A percentile compares a stretch with the other conserved stretches of the same genome.
Evolutionary conservation across 2,888 invertebrate genomes (phyloP).

Genomic region (Lottia scabra): DNA sequence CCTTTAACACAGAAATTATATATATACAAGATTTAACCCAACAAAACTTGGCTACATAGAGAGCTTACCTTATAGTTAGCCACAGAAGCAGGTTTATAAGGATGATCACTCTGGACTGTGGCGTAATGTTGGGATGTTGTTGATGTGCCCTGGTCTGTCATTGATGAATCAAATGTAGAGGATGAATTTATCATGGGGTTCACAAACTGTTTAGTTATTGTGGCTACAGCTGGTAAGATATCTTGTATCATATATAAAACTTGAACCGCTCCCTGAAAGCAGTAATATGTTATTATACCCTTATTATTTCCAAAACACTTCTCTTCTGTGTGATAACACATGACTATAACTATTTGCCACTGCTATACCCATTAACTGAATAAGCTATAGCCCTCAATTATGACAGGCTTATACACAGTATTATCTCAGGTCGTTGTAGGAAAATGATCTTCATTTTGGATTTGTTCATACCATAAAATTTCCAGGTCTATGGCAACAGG

Average conservation of each 20-base stretch:
- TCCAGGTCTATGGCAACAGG: too few relatives aligned
- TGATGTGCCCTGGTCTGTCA: constrained; percentile 31
- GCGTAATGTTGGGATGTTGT: constrained; percentile 91
- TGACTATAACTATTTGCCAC: too few relatives aligned
- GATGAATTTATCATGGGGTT: constrained; percentile 67
- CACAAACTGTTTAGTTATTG: constrained; percentile 79
- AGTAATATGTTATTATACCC: background rate
- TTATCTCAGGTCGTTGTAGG: too few relatives aligned
- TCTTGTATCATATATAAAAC: constrained; percentile 88
- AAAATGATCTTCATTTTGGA: too few relatives aligned
- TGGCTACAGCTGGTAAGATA: constrained; percentile 87
- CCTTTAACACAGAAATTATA: too few relatives aligned
- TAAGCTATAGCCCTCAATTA: too few relatives aligned
- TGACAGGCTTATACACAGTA: too few relatives aligned
- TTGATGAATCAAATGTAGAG: constrained; percentile 33
- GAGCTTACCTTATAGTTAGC: constrained; percentile 80
- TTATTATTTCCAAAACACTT: too few relatives aligned
- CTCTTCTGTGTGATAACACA: too few relatives aligned
- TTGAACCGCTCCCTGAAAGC: constrained; percentile 75
- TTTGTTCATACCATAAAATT: too few relatives aligned
- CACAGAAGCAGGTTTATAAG: constrained; percentile 81
- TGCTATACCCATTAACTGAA: too few relatives aligned
- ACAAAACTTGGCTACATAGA: background rate
- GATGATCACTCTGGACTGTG: constrained; percentile 95
- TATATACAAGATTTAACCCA: too few relatives aligned